Evolutionary conservation across 2,113 vertebrate species (phyloP).

Genomic region (Periophthalmus modestus): DNA sequence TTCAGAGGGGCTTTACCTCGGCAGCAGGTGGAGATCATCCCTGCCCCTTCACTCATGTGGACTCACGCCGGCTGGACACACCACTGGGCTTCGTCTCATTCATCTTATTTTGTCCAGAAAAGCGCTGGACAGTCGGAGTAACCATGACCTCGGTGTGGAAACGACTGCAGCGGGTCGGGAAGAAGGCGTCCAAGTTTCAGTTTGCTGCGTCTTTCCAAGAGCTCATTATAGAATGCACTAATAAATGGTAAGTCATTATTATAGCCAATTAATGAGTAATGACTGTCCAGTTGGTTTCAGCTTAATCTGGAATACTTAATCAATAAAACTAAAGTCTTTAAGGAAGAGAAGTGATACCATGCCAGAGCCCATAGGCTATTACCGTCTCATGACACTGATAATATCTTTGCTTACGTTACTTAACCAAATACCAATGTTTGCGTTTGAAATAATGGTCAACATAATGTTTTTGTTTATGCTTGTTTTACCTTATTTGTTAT

Average conservation of each 20-base stretch:
- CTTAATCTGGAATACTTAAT: neutral
- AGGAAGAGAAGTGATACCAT: neutral
- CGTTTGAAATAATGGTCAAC: neutral
- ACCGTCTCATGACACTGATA: neutral
- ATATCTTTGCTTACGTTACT: neutral
- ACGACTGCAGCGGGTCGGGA: conserved; percentile 87
- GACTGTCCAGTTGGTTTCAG: no score
- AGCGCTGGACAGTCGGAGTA: neutral
- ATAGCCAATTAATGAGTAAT: neutral
- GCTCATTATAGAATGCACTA: conserved; percentile 82
- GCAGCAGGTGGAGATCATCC: conserved; percentile 1
- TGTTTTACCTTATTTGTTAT: neutral
- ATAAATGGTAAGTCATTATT: conserved; percentile 81
- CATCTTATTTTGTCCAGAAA: neutral
- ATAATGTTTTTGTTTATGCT: neutral
- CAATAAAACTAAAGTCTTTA: neutral
- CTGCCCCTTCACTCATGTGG: conserved; percentile 1
- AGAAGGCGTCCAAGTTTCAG: conserved; percentile 87
- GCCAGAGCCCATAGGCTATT: neutral
- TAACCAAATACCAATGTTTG: neutral
- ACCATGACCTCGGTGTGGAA: conserved; percentile 93
- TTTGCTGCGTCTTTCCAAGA: conserved; percentile 88
- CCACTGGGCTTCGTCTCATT: neutral
- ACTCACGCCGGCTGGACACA: neutral
- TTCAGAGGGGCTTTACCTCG: conserved; percentile 1